phyloP scores from a whole-genome alignment of 2,888 invertebrate species.

The Scaeva pyrastri region DNA sequence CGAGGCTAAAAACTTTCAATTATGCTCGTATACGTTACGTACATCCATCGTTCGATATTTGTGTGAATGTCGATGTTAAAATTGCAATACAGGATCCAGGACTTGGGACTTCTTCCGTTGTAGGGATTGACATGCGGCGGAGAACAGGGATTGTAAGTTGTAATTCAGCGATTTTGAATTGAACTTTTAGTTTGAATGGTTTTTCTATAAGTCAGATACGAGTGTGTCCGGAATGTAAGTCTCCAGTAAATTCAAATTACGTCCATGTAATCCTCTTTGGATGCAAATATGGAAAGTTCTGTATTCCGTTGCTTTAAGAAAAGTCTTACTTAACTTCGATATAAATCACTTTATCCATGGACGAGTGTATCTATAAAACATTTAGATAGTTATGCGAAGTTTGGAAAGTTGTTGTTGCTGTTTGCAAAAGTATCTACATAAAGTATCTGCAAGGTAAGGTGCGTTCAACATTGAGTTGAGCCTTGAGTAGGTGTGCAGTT shows the following conservation, averaged over 20 bases:
- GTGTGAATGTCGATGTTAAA: neutral
- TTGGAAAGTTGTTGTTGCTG: slow-evolving; percentile 11
- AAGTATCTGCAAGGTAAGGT: neutral
- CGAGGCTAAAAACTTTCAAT: slow-evolving; percentile 64
- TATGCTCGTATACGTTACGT: slow-evolving; percentile 31
- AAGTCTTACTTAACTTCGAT: slow-evolving; percentile 15
- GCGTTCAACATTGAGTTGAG: neutral
- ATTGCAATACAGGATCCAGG: neutral
- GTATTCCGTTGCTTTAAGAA: slow-evolving; percentile 52
- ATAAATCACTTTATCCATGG: neutral
- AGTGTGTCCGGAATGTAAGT: slow-evolving; percentile 27
- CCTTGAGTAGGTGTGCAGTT: neutral
- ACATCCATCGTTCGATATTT: neutral
- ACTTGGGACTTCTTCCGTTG: neutral
- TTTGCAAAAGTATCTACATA: neutral
- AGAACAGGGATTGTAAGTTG: slow-evolving; percentile 24
- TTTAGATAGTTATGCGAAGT: neutral
- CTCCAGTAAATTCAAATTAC: slow-evolving; percentile 61
- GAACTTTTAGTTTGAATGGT: slow-evolving; percentile 32
- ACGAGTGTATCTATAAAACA: neutral
- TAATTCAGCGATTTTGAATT: slow-evolving; percentile 17
- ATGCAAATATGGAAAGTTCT: slow-evolving; percentile 56
- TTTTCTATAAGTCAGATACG: neutral
- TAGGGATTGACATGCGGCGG: too few relatives aligned
- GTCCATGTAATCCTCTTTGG: slow-evolving; percentile 57